Evolutionary conservation across 2,113 vertebrate genomes (phyloP), one percentile per base, ranked within the genome.

Genomic region (Mus spicilegus): DNA sequence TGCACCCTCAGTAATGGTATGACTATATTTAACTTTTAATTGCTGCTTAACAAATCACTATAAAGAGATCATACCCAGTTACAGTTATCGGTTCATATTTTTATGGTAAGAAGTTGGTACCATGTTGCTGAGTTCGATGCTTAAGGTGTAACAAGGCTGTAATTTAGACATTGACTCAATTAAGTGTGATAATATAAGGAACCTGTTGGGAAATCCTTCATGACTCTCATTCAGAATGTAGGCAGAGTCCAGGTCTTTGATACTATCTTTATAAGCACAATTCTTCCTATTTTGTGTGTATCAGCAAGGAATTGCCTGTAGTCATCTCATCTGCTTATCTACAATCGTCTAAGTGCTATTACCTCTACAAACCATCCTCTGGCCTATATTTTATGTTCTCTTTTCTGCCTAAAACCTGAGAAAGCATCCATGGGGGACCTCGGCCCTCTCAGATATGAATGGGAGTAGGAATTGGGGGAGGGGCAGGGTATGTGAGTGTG

Each of bases 241-340:
- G 76, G 54, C 3, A 73, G 36, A 76, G n/a, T 58, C 78, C 67
- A 61, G 19, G 46, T 72, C 9, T 10, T 56, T 81, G 39, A 1
- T 67, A 9, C 20, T 36, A 0, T 30, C 16, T 36, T 0, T 30
- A 16, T 51, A 36, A 33, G 6, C 7, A 13, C 20, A 7, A 30
- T 82, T 26, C 24, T 36, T 61, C 1, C 67, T 78, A 91, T 56
- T 61, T 94, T 70, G 36, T 73, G 33, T 42, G 22, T 91, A 6
- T 39, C 7, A 5, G 14, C 61, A 84, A 33, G 4, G 17, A 11
- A 28, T 63, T 11, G 16, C 49, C 36, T 77, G 58, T 39, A 26
- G 56, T 78, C 42, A 54, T 95, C 81, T 54, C 42, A 17, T 80
- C 13, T 58, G 20, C 33, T n/a, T 89, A 28, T 20, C 0, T 77